Base-by-base conservation (phyloP, 92 coral and sea anemone species). In the Parazoanthus darwini region DNA sequence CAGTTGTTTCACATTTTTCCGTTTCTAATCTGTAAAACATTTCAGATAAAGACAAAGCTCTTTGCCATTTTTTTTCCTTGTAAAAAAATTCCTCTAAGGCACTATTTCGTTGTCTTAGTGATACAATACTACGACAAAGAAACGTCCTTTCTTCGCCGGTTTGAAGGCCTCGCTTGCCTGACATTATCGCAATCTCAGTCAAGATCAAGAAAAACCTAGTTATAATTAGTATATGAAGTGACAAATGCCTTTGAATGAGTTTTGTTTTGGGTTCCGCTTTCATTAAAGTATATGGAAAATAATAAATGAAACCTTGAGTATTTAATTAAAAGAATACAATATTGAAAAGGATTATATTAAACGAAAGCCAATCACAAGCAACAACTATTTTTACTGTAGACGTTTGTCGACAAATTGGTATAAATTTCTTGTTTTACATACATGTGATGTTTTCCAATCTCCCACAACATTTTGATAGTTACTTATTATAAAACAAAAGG, bases 271-370 rank as follows among this genome's bases (percentile, higher is more conserved):
- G 78, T 48, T 84, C 42, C 75, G 65, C 77, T 76, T 76, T 46
- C 77, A 71, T 48, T 29, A 25, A 70, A 48, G 42, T 48, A 16
- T 37, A 15, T 35, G 16, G 66, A 10, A 84, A n/a, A 46, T 71
- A 38, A 26, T 33, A 26, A 70, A 44, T 84, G 68, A 46, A 84
- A 46, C 65, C 44, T 71, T 44, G 79, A 33, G 66, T 73, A 33
- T 71, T 84, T 84, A 16, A 84, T 84, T 84, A 70, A 35, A 44
- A 73, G 78, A 29, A 14, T 68, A 44, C 37, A 84, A 26, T 43
- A 39, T 44, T 70, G 14, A 2, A 33, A 56, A 63, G 66, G 1
- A 22, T 38, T 82, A 35, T 71, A 48, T 68, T 70, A 44, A 23
- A 8, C 58, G 36, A 73, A 15, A 51, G 42, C 79, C 43, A 84